These are phyloP conservation scores for Cyprinodon tularosa DNA, from an alignment of 2,113 vertebrate genomes.

Conservation along the genomic window DNA sequence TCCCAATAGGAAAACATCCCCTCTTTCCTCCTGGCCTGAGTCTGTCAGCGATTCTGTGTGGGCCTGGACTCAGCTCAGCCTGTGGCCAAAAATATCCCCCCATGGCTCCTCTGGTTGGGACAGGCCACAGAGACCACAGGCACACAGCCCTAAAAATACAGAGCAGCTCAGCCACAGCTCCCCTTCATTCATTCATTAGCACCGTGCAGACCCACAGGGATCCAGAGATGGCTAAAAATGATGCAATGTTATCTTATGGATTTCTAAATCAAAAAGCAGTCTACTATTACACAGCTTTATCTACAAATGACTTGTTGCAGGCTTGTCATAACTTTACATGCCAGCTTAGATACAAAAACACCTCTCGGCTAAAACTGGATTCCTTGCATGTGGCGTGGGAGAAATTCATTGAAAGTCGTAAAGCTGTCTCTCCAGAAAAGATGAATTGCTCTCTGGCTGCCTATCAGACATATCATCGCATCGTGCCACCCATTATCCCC, in stretches of 20 bases:
- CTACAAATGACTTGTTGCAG: not conserved
- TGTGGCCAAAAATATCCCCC: conserved; percentile 76
- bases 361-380: conserved; percentile 38
- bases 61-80: conserved; percentile 74
- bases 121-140: conserved; percentile 74
- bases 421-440: conserved; percentile 57
- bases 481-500: conserved; percentile 57
- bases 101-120: conserved; percentile 71
- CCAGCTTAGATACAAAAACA: conserved; percentile 48
- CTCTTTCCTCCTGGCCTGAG: conserved; percentile 64
- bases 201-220: conserved; percentile 29
- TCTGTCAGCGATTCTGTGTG: conserved; percentile 81
- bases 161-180: conserved; percentile 55
- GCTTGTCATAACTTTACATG: conserved; percentile 5
- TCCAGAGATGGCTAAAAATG: conserved; percentile 4
- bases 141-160: conserved; percentile 75
- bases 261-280: conserved; percentile 22
- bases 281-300: not conserved
- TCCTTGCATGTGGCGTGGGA: conserved; percentile 62
- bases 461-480: conserved; percentile 56
- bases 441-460: conserved; percentile 37
- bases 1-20: conserved; percentile 77
- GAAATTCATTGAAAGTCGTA: conserved; percentile 70
- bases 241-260: conserved; percentile 25
- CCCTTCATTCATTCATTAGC: conserved; percentile 68